A percentile compares a stretch with the other conserved stretches of the same genome.
These are phyloP conservation scores for Batillaria attramentaria DNA, from an alignment of 1,140 invertebrate genomes.

Conservation along the genomic window DNA sequence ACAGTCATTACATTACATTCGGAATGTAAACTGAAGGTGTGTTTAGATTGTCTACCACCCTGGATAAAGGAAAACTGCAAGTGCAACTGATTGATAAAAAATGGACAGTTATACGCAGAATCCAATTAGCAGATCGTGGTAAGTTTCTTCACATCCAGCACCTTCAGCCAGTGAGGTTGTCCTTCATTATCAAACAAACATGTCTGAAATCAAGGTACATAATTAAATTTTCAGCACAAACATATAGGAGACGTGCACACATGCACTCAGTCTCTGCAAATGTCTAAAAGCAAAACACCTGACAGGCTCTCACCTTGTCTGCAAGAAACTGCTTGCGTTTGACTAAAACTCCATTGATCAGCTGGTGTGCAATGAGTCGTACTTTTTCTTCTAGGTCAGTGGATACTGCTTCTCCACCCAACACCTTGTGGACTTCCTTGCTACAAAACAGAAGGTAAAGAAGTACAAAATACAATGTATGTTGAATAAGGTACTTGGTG, in stretches of 20 bases:
- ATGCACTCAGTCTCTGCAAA: too few species aligned
- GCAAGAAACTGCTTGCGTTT: not conserved
- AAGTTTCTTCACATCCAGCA: too few species aligned
- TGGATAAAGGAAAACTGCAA: not conserved
- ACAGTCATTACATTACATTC: not conserved
- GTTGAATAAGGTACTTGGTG: too few species aligned
- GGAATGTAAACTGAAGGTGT: not conserved
- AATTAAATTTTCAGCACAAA: too few species aligned
- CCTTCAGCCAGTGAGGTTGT: too few species aligned
- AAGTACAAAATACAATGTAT: not conserved
- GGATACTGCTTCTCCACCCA: not conserved
- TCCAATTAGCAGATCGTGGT: too few species aligned
- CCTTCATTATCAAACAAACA: too few species aligned
- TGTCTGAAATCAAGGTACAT: too few species aligned
- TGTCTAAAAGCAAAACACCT: too few species aligned
- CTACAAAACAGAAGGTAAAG: not conserved
- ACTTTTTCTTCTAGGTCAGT: not conserved
- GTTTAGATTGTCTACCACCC: not conserved
- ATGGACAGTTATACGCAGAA: too few species aligned
- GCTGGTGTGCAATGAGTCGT: not conserved
- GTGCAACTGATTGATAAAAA: not conserved
- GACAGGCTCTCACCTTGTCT: not conserved
- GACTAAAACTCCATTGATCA: not conserved
- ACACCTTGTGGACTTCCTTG: not conserved
- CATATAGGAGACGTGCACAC: too few species aligned